A percentile compares a stretch with the other conserved stretches of the same genome.
Evolutionary conservation across 2,797 vertebrate species (phyloP).

Genomic region (Cichlasoma orientale): DNA sequence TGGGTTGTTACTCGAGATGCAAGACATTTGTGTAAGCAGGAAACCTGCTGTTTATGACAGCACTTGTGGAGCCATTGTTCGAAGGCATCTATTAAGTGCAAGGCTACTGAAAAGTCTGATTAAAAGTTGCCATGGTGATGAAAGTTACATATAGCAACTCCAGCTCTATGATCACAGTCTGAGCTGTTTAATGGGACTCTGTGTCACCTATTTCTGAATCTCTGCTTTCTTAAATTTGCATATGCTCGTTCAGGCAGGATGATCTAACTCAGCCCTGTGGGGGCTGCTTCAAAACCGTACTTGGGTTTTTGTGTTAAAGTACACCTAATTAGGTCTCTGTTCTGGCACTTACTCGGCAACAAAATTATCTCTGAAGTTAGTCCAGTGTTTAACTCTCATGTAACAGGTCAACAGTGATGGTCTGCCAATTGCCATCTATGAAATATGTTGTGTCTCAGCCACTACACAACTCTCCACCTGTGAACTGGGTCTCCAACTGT

Average conservation of each 20-base stretch:
- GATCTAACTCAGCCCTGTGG: slow-evolving; percentile 12
- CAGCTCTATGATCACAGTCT: slow-evolving; percentile 8
- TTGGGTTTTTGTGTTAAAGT: slow-evolving; percentile 37
- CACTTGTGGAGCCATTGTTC: slow-evolving; percentile 64
- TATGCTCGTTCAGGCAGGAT: slow-evolving; percentile 16
- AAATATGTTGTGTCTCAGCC: neutral
- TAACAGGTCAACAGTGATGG: slow-evolving; percentile 27
- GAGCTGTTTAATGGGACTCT: slow-evolving; percentile 26
- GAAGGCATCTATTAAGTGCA: slow-evolving; percentile 55
- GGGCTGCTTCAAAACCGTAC: slow-evolving; percentile 20
- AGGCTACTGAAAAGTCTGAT: slow-evolving; percentile 39
- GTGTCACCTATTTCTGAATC: slow-evolving; percentile 21
- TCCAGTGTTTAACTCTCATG: slow-evolving; percentile 41
- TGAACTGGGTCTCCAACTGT: neutral
- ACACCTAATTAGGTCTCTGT: slow-evolving; percentile 43
- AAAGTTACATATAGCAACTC: neutral
- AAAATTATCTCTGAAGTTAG: slow-evolving; percentile 56
- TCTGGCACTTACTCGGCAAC: slow-evolving; percentile 32
- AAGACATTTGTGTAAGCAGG: slow-evolving; percentile 44
- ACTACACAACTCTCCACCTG: neutral
- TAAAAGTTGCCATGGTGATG: slow-evolving; percentile 41
- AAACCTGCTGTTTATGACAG: slow-evolving; percentile 54
- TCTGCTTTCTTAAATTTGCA: slow-evolving; percentile 40
- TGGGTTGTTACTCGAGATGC: slow-evolving; percentile 55
- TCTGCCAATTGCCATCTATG: neutral